Percentiles rank a stretch among this genome's conserved stretches.
Evolutionary conservation across 2,113 vertebrate species (phyloP).

Genomic region (Pluvialis apricaria): DNA sequence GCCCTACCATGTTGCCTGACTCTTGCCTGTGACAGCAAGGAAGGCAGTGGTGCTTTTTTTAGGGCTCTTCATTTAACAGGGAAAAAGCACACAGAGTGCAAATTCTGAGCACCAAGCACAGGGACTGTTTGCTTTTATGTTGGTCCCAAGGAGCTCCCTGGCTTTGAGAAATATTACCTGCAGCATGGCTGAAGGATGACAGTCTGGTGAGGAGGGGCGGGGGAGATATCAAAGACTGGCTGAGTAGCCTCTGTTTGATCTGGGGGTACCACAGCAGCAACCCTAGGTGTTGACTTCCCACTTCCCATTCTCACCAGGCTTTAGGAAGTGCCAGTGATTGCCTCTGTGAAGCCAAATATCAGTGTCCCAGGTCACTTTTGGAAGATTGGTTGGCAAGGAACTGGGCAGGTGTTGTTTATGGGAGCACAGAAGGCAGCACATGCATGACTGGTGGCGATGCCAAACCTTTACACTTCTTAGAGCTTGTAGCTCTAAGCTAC

Average conservation of each 20-base stretch:
- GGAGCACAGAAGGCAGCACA: not conserved
- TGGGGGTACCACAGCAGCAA: not conserved
- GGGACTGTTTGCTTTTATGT: not conserved
- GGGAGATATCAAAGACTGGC: not conserved
- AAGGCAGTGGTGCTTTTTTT: not conserved
- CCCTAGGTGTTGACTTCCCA: not conserved
- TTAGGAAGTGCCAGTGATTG: not conserved
- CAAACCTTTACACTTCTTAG: not conserved
- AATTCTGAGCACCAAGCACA: not conserved
- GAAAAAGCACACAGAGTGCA: not conserved
- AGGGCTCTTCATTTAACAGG: not conserved
- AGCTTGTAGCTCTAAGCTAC: not conserved
- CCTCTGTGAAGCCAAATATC: not conserved
- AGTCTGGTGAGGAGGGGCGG: not conserved
- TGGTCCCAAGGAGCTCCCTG: not conserved
- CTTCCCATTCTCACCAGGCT: not conserved
- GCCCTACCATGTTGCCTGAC: too few species aligned
- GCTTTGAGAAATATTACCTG: not conserved
- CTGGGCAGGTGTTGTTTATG: not conserved
- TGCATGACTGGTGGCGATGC: rapidly evolving
- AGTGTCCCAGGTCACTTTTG: not conserved
- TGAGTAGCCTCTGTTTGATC: not conserved
- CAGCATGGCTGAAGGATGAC: not conserved
- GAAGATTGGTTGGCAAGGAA: not conserved
- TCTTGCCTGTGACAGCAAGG: not conserved